Evolutionary conservation across 2,113 vertebrate species (phyloP).

Genomic region (Ranitomeya imitator): DNA sequence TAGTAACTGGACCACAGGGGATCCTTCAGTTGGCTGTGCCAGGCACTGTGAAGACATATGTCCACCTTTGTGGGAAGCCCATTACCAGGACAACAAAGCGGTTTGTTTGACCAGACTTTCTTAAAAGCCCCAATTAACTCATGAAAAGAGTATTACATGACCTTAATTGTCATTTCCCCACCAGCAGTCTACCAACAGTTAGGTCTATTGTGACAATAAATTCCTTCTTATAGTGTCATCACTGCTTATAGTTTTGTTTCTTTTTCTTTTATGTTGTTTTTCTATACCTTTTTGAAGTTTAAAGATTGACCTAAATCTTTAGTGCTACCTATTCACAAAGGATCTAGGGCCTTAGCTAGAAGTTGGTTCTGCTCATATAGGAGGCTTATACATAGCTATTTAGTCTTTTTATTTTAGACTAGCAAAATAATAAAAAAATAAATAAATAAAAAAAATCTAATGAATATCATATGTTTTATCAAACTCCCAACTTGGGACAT

Average conservation of each 20-base stretch:
- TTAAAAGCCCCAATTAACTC: background rate
- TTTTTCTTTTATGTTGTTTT: too few species aligned
- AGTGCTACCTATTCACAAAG: background rate
- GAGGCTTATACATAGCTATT: too few species aligned
- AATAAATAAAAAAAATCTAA: too few species aligned
- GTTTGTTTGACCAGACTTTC: background rate
- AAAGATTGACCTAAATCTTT: background rate
- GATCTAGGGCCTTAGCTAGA: too few species aligned
- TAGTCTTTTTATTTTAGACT: too few species aligned
- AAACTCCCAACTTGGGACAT: too few species aligned
- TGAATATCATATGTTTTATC: too few species aligned
- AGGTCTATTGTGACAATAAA: background rate
- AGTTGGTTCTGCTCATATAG: too few species aligned
- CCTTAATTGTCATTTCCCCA: constrained; percentile 1
- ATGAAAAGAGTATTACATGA: background rate
- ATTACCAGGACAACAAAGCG: background rate
- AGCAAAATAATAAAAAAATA: too few species aligned
- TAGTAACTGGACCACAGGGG: background rate
- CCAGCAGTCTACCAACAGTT: background rate
- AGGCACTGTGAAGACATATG: background rate
- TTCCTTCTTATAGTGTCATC: background rate
- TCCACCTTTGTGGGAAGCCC: background rate
- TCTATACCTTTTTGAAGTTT: background rate
- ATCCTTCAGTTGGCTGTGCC: background rate
- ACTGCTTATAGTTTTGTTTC: background rate